phyloP scores from a whole-genome alignment of 2,797 vertebrate genomes.

The Cirrhinus molitorella region DNA sequence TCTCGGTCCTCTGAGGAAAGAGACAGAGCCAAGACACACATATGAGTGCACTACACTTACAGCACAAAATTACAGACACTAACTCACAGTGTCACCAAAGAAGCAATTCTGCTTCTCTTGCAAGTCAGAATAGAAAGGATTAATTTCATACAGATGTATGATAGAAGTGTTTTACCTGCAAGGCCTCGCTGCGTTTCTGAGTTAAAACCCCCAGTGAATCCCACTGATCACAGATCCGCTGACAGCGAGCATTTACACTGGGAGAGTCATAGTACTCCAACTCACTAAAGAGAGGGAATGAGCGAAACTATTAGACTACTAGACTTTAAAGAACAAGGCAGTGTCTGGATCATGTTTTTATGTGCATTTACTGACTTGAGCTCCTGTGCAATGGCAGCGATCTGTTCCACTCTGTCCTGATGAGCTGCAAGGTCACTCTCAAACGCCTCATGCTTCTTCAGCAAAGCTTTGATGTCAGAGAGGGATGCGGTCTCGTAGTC shows the following conservation, averaged over 20 bases:
- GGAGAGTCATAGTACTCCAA: slow-evolving; percentile 98
- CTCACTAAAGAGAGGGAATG: slow-evolving; percentile 81
- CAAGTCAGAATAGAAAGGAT: neutral
- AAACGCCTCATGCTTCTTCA: slow-evolving; percentile 98
- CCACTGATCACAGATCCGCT: slow-evolving; percentile 98
- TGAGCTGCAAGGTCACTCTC: slow-evolving; percentile 98
- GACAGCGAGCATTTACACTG: slow-evolving; percentile 95
- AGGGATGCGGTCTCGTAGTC: slow-evolving; percentile 95
- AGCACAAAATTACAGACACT: slow-evolving; percentile 18
- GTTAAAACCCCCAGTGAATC: slow-evolving; percentile 91
- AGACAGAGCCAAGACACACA: neutral
- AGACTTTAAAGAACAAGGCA: neutral
- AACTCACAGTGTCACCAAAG: neutral
- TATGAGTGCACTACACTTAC: neutral
- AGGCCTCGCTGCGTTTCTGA: slow-evolving; percentile 93
- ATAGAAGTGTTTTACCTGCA: slow-evolving; percentile 82
- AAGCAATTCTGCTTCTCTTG: too few species aligned
- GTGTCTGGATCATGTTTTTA: neutral
- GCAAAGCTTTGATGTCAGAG: slow-evolving; percentile 95
- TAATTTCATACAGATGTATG: neutral
- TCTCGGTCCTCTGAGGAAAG: slow-evolving; percentile 89
- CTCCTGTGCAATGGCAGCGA: slow-evolving; percentile 97
- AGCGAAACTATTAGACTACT: slow-evolving; percentile 12
- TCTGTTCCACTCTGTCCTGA: slow-evolving; percentile 98
- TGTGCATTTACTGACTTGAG: slow-evolving; percentile 84